These are phyloP conservation scores for Lytechinus pictus DNA, from an alignment of 35 echinoderm and acorn worm genomes.

Conservation along the genomic window DNA sequence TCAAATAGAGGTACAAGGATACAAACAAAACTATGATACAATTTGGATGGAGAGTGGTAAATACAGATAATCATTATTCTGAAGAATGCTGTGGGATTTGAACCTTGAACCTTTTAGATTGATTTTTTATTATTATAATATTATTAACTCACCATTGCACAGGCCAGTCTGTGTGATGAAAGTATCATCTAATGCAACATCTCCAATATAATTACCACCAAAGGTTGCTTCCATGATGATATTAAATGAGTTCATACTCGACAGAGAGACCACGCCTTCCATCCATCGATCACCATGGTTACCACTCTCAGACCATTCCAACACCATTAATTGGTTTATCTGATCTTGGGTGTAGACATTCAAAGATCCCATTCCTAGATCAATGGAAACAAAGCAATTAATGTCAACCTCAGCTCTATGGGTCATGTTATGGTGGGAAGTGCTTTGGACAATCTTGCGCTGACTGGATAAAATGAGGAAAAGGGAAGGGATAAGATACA, in stretches of 20 bases:
- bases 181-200: constrained; percentile 63
- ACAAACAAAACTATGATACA: too few relatives aligned
- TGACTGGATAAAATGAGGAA: too few relatives aligned
- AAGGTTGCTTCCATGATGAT: constrained; percentile 60
- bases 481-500: too few relatives aligned
- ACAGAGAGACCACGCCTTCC: not conserved
- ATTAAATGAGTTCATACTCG: not conserved
- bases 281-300: constrained; percentile 40
- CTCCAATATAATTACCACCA: constrained; percentile 44
- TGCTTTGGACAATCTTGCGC: not conserved
- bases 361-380: not conserved
- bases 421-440: too few relatives aligned
- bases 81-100: too few relatives aligned
- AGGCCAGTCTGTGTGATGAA: not conserved
- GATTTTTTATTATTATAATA: not conserved
- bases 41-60: too few relatives aligned
- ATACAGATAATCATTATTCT: too few relatives aligned
- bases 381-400: not conserved
- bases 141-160: not conserved
- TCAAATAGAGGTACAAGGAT: too few relatives aligned
- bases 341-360: constrained; percentile 18
- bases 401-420: too few relatives aligned
- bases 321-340: not conserved
- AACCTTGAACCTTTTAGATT: too few relatives aligned
- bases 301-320: constrained; percentile 16